Evolutionary conservation across 2,888 invertebrate genomes (phyloP), one percentile per base, ranked within the genome.

Genomic region (Halocaridina rubra): DNA sequence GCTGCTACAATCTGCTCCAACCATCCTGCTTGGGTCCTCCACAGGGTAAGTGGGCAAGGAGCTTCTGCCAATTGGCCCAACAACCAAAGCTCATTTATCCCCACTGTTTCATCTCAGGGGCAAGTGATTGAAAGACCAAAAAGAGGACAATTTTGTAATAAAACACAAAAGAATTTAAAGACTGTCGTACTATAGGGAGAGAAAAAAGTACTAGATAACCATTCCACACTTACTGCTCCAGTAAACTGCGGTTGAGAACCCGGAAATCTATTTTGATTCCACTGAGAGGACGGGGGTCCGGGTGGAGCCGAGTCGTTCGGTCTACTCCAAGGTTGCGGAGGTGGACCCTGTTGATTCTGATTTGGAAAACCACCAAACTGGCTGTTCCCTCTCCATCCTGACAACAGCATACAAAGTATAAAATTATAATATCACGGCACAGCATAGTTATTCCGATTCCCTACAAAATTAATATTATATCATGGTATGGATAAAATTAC

Each of bases 271-370:
- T 81, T 81, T 61, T 86, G 86, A 67, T 57, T 74, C 87, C 87
- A 87, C 59, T 85, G 87, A 46, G 82, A 32, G 8, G 81, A 29
- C 10, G 87, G 80, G 22, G 81, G 74, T 74, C 72, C 81, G 29
- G 85, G 78, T 29, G 82, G 81, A 24, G 79, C 76, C 29, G 87
- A 67, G 46, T 84, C 85, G 71, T 76, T 82, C 33, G 87, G 85
- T 53, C 87, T 74, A 74, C 75, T 72, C 86, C 86, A 86, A 2
- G 86, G 82, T 80, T 88, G 67, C 24, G 81, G 85, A 8, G 84
- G 84, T 91, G 92, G 84, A 61, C 91, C 91, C 84, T 79, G 80
- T 30, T 74, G 74, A 30, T 64, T 75, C 82, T 82, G 82, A n/a
- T 76, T 80, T 8, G 75, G 59, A 67, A 82, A 87, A 0, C 87